Evolutionary conservation across 2,113 vertebrate species (phyloP), one percentile per base, ranked within the genome.

Genomic region (Rhodinocichla rosea): DNA sequence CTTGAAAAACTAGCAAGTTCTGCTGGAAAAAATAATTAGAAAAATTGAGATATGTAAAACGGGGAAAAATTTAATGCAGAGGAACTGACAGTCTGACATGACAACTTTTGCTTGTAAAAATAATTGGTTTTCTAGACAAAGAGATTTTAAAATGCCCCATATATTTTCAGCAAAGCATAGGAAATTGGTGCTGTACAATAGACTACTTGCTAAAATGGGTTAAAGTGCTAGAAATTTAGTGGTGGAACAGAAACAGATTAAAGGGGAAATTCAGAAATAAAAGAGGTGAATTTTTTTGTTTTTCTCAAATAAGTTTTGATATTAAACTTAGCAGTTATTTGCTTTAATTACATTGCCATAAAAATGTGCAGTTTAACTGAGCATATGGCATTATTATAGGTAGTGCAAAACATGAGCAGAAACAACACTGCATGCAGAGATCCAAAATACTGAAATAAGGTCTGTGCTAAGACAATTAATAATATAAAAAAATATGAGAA

Each of bases 71-170:
- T 4, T 1, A 83, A 35, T 32, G 7, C 14, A 62, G 27, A 85
- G 60, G 50, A 84, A 1, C 16, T 42, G 30, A 50, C 23, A 60
- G 22, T 42, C 9, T 50, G 39, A 80, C 50, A 83, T 30, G 40
- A 83, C 42, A 83, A 28, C 5, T 49, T 79, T 67, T 42, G 7
- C 55, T 86, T 88, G 55, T 79, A 83, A 92, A 62, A 80, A 52
- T 62, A 83, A 88, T 86, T 90, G 2, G 74, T 93, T 96, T 95
- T 88, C 71, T 70, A n/a, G 55, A 67, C 23, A 80, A 89, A 91
- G 13, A 80, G 57, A 88, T 59, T 62, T 44, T 39, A 90, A 88
- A 89, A 50, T 67, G 45, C 37, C 28, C 85, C 74, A 87, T 32
- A 33, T 74, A 55, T 70, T 90, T 86, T 88, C 8, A 22, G 23